Evolutionary conservation across 2,888 invertebrate genomes (phyloP), one percentile per base, ranked within the genome.

Genomic region (Drosophila falleni): DNA sequence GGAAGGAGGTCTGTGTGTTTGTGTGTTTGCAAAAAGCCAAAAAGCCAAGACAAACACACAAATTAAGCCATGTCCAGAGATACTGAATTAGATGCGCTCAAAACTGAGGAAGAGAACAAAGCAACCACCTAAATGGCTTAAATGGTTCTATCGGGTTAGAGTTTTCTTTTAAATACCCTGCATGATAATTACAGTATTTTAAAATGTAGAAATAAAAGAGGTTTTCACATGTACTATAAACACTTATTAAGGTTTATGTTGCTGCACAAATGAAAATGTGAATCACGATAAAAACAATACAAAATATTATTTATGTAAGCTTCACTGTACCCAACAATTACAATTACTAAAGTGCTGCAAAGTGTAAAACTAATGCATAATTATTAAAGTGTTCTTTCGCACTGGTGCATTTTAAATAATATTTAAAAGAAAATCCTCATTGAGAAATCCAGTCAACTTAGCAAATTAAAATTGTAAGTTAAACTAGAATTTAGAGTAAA

Each of bases 41-140:
- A 71, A 60, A 59, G 51, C 44, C 53, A n/a, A 44, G 26, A 44
- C 55, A 53, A 53, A 58, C 49, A 61, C 51, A 62, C 60, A 68
- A 68, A 74, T 69, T 61, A 64, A 78, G 68, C 46, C 65, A 78
- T 81, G 41, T 39, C 37, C 74, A 64, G 49, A 71, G 60, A 68
- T 71, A 63, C 63, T 70, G 65, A 63, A 78, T 70, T 71, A 80
- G 42, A 68, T 56, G 6, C 51, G 29, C 31, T 23, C 23, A 42
- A 62, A 60, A 51, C 10, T 5, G 19, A 8, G 49, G 37, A 5
- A 5, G n/a, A 19, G 31, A 19, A 37, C 19, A 42, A 51, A 67
- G 29, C 10, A 16, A 10, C n/a, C 8, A 19, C 37, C 29, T 37
- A 31, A 56, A 54, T 31, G 41, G 15, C 35, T 65, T 39, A 49